Evolutionary conservation across 2,797 vertebrate species (phyloP).

Genomic region (Lophotriccus pileatus): DNA sequence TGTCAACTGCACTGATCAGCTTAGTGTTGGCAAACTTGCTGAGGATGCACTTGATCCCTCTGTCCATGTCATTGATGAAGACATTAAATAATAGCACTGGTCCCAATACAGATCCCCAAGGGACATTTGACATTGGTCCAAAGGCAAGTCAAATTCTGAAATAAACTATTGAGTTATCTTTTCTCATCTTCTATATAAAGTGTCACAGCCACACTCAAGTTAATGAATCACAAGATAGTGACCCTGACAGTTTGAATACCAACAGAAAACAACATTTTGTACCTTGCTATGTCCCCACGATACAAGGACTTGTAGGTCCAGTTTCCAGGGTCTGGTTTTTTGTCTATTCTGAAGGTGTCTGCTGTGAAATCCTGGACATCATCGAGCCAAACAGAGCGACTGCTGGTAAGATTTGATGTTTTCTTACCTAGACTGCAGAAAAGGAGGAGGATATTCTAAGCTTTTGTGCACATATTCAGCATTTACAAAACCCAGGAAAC

Average conservation of each 20-base stretch:
- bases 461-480: not conserved
- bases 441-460: not conserved
- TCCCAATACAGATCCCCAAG: not conserved
- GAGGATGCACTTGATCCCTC: not conserved
- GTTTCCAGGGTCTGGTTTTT: slow-evolving; percentile 88
- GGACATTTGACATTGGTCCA: not conserved
- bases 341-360: slow-evolving; percentile 85
- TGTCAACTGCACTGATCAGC: not conserved
- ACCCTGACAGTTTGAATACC: not conserved
- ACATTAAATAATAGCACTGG: not conserved
- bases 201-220: not conserved
- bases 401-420: not conserved
- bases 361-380: slow-evolving; percentile 77
- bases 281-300: slow-evolving; percentile 91
- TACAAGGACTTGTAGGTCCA: slow-evolving; percentile 97
- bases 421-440: slow-evolving; percentile 66
- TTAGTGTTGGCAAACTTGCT: not conserved
- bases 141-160: not conserved
- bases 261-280: not conserved
- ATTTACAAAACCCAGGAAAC: not conserved
- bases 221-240: not conserved
- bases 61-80: not conserved
- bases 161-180: not conserved
- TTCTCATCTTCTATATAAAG: not conserved
- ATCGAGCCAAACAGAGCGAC: slow-evolving; percentile 85